phyloP scores from a whole-genome alignment of 2,113 vertebrate species.

The Dasyprocta punctata region DNA sequence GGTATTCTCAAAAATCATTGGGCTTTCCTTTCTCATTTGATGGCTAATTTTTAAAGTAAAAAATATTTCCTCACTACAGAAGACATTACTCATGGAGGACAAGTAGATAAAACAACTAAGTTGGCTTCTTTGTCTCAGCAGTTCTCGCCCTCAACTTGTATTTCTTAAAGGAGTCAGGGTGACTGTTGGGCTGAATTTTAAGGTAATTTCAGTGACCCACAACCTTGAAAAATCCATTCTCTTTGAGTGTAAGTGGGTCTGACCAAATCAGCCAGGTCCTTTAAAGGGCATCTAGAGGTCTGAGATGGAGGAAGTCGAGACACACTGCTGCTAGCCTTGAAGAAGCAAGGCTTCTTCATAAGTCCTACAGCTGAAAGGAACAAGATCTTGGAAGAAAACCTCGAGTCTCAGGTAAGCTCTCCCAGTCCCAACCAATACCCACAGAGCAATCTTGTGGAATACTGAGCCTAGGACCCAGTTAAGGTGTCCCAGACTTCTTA shows the following conservation, averaged over 20 bases:
- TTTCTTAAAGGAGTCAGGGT: conserved; percentile 1
- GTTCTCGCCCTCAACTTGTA: not conserved
- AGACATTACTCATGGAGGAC: conserved; percentile 31
- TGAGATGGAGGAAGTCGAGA: not conserved
- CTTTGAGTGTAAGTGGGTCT: not conserved
- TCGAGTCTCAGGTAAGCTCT: not conserved
- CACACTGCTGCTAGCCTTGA: not conserved
- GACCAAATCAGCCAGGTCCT: not conserved
- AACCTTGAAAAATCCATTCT: not conserved
- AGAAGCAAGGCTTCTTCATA: not conserved
- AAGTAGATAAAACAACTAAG: not conserved
- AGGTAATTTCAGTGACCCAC: not conserved
- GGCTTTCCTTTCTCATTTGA: conserved; percentile 10
- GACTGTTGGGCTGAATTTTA: not conserved
- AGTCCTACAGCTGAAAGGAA: not conserved
- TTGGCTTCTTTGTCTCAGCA: not conserved
- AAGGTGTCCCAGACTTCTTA: not conserved
- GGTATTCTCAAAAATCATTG: conserved; percentile 8
- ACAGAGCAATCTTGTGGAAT: not conserved
- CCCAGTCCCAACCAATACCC: not conserved
- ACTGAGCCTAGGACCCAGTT: not conserved
- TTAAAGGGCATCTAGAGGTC: not conserved
- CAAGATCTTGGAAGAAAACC: not conserved
- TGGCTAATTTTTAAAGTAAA: conserved; percentile 62
- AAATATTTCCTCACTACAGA: conserved; percentile 48